A percentile compares a stretch with the other conserved stretches of the same genome.
Evolutionary conservation across 2,113 vertebrate genomes (phyloP).

Genomic region (Tetrao urogallus): DNA sequence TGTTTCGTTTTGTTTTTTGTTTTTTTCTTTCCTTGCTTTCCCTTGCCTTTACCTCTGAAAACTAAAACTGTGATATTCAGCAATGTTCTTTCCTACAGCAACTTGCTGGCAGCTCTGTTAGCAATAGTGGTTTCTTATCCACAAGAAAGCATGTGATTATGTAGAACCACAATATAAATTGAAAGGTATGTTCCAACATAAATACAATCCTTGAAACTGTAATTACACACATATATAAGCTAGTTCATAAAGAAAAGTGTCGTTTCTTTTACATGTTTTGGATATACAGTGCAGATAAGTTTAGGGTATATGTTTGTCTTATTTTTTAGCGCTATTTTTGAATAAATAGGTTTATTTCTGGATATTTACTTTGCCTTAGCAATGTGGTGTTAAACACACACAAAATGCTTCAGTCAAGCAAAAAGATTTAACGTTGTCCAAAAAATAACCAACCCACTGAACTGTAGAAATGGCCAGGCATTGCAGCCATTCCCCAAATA

Average conservation of each 20-base stretch:
- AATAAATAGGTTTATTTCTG: not conserved
- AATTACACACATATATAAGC: not conserved
- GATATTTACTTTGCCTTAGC: not conserved
- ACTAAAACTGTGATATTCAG: not conserved
- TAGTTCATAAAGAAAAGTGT: not conserved
- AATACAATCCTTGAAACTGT: not conserved
- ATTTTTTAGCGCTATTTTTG: not conserved
- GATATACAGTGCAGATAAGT: not conserved
- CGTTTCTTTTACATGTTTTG: not conserved
- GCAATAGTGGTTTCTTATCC: not conserved
- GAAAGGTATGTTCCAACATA: not conserved
- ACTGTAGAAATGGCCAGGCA: not conserved
- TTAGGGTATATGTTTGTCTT: not conserved
- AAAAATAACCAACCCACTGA: not conserved
- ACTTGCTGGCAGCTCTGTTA: not conserved
- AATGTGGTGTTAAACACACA: not conserved
- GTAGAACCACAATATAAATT: not conserved
- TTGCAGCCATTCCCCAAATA: not conserved
- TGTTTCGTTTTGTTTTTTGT: not conserved
- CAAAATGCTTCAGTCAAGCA: not conserved
- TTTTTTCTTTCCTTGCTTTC: not conserved
- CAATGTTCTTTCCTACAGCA: not conserved
- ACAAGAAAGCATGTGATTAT: not conserved
- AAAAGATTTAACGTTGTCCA: not conserved
- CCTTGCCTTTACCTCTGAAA: not conserved